A percentile compares a stretch with the other conserved stretches of the same genome.
These are phyloP conservation scores for Artibeus jamaicensis DNA, from an alignment of 2,797 vertebrate genomes.

Conservation along the genomic window DNA sequence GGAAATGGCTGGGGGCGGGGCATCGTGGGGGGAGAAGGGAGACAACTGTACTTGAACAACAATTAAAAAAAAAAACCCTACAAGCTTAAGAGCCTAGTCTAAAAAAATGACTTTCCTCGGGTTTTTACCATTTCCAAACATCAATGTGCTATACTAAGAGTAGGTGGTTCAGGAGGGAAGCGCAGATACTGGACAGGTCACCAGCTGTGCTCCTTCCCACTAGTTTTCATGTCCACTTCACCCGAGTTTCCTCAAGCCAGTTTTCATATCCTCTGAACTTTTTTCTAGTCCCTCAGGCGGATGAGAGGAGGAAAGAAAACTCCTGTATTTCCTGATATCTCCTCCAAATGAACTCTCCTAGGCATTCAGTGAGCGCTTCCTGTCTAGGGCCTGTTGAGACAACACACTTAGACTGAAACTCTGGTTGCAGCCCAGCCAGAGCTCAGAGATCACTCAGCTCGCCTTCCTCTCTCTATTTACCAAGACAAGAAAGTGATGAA, in stretches of 20 bases:
- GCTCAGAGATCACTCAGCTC: neutral
- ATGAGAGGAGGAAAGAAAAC: neutral
- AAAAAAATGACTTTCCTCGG: conserved; percentile 21
- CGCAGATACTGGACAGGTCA: neutral
- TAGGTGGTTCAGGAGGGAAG: neutral
- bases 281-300: neutral
- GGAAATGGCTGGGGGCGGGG: too few species aligned
- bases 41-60: too few species aligned
- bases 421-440: neutral
- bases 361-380: neutral
- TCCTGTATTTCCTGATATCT: neutral
- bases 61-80: neutral
- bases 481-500: neutral
- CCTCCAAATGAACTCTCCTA: neutral
- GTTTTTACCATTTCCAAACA: neutral
- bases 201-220: neutral
- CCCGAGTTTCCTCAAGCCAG: neutral
- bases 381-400: neutral
- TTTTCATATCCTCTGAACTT: conserved; percentile 30
- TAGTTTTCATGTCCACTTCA: conserved; percentile 13
- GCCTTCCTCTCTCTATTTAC: neutral
- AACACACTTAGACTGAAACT: neutral
- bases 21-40: too few species aligned
- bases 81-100: neutral
- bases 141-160: too few species aligned